phyloP scores from a whole-genome alignment of 2,113 vertebrate species.

The Petaurus breviceps region DNA sequence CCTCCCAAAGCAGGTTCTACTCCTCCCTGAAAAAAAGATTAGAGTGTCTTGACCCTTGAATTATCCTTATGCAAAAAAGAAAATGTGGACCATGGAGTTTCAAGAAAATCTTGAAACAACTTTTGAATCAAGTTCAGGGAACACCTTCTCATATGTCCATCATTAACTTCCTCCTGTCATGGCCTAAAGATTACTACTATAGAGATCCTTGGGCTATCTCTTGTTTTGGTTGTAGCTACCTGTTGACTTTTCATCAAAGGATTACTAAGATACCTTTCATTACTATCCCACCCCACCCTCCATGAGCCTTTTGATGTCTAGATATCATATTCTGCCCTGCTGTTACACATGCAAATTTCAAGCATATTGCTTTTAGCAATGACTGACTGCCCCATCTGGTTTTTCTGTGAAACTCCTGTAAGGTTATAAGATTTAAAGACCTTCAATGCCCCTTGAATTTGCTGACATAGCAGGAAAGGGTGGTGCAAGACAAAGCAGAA shows the following conservation, averaged over 20 bases:
- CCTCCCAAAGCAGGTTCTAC: neutral
- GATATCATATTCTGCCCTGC: too few relatives aligned
- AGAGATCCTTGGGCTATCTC: too few relatives aligned
- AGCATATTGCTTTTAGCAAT: neutral
- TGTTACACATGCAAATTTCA: too few relatives aligned
- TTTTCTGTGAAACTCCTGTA: neutral
- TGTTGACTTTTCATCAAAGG: too few relatives aligned
- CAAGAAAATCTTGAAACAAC: neutral
- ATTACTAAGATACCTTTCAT: too few relatives aligned
- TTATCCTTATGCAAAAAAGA: neutral
- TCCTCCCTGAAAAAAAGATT: neutral
- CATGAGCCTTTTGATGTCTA: too few relatives aligned
- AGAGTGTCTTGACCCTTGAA: neutral
- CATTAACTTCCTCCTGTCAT: neutral
- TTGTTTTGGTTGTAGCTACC: too few relatives aligned
- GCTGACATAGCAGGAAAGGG: too few relatives aligned
- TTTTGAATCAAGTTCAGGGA: neutral
- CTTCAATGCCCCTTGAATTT: too few relatives aligned
- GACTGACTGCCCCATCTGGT: neutral
- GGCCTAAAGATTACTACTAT: neutral
- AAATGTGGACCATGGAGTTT: neutral
- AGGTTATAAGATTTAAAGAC: too few relatives aligned
- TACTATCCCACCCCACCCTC: too few relatives aligned
- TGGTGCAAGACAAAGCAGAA: too few relatives aligned
- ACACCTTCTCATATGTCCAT: neutral